Evolutionary conservation across 2,113 vertebrate genomes (phyloP).

Genomic region (Leiothrix lutea): DNA sequence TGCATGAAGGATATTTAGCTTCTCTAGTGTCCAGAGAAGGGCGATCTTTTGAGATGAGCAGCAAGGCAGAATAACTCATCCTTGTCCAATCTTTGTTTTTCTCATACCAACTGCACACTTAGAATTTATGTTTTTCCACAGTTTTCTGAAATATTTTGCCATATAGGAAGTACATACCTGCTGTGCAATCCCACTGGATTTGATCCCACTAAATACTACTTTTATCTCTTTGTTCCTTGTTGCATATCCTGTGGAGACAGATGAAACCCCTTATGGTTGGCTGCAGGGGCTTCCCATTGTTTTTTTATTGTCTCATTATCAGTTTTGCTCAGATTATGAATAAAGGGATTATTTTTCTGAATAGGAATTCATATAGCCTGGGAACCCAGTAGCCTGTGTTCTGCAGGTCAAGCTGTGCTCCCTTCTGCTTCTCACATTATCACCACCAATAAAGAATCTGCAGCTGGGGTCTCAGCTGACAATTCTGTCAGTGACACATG

Average conservation of each 20-base stretch:
- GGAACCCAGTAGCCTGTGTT: background rate
- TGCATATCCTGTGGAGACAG: background rate
- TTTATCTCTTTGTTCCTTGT: background rate
- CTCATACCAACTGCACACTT: background rate
- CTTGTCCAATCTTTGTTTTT: background rate
- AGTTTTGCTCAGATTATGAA: conserved; percentile 26
- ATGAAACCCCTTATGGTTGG: background rate
- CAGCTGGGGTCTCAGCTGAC: background rate
- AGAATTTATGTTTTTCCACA: background rate
- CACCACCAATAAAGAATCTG: conserved; percentile 28
- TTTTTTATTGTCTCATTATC: conserved; percentile 22
- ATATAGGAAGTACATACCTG: background rate
- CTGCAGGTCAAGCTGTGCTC: conserved; percentile 30
- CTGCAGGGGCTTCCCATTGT: background rate
- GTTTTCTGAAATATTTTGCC: background rate
- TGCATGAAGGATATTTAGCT: background rate
- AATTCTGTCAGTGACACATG: conserved; percentile 19
- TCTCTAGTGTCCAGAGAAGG: background rate
- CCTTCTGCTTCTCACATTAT: conserved; percentile 27
- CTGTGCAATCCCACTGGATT: background rate
- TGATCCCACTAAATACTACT: background rate
- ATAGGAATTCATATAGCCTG: background rate
- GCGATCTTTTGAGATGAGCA: background rate
- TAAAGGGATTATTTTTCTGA: conserved; percentile 19
- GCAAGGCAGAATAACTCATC: background rate